Evolutionary conservation across 2,113 vertebrate genomes (phyloP).

Genomic region (Edolisoma coerulescens): DNA sequence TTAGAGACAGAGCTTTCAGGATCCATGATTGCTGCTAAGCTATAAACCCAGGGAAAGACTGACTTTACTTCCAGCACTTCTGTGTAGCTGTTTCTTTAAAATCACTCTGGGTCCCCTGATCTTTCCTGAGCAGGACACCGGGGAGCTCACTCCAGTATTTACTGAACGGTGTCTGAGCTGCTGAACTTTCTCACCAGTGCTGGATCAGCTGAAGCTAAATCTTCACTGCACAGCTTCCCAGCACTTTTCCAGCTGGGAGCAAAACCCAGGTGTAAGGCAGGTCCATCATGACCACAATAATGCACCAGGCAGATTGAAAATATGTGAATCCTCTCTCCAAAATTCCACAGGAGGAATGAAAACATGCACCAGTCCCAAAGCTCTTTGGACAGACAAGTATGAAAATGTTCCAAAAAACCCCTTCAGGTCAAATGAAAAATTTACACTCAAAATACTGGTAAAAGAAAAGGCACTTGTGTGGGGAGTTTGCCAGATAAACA

Average conservation of each 20-base stretch:
- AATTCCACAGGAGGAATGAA: neutral
- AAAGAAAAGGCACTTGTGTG: neutral
- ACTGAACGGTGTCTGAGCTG: neutral
- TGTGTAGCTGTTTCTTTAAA: neutral
- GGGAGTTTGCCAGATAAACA: neutral
- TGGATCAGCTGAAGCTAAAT: neutral
- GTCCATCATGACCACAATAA: neutral
- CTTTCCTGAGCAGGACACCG: neutral
- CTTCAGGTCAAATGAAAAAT: neutral
- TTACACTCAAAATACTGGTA: neutral
- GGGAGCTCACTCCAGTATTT: neutral
- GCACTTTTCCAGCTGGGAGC: neutral
- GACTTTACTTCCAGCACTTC: neutral
- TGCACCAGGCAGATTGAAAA: neutral
- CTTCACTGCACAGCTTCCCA: neutral
- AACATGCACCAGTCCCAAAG: neutral
- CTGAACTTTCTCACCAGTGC: accelerated
- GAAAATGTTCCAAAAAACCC: neutral
- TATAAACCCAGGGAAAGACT: neutral
- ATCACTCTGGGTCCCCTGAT: too few species aligned
- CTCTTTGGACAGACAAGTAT: neutral
- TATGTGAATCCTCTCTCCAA: neutral
- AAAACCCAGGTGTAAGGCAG: neutral
- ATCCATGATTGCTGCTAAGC: neutral
- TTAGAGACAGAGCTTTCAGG: neutral